These are phyloP conservation scores for Hemitrygon akajei DNA, from an alignment of 2,797 vertebrate genomes.

Conservation along the genomic window DNA sequence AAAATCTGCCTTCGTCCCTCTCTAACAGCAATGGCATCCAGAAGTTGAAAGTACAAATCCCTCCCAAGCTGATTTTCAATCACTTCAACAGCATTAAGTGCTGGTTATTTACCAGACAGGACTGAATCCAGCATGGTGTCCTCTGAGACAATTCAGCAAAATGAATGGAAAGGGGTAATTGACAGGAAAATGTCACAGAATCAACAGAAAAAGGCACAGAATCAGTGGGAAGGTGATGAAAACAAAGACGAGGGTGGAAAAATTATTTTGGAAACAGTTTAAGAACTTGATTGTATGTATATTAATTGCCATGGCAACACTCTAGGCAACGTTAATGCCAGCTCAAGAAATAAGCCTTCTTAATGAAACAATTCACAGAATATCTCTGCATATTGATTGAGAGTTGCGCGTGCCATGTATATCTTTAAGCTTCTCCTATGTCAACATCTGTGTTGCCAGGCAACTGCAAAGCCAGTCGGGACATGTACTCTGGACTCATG, in stretches of 20 bases:
- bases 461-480: not conserved
- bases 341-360: not conserved
- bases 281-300: not conserved
- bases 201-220: not conserved
- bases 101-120: not conserved
- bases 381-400: slow-evolving; percentile 1
- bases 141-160: not conserved
- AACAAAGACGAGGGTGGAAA: not conserved
- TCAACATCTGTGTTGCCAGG: slow-evolving; percentile 30
- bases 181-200: not conserved
- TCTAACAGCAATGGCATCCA: not conserved
- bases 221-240: not conserved
- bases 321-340: not conserved
- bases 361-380: slow-evolving; percentile 2
- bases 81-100: not conserved
- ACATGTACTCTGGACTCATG: not conserved
- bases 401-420: not conserved
- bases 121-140: not conserved
- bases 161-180: not conserved
- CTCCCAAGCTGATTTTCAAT: not conserved
- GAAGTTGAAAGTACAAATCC: not conserved
- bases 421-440: not conserved
- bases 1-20: not conserved
- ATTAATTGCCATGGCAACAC: not conserved
- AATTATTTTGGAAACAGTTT: not conserved